Evolutionary conservation across 2,888 invertebrate genomes (phyloP).

Genomic region (Microchrysa polita): DNA sequence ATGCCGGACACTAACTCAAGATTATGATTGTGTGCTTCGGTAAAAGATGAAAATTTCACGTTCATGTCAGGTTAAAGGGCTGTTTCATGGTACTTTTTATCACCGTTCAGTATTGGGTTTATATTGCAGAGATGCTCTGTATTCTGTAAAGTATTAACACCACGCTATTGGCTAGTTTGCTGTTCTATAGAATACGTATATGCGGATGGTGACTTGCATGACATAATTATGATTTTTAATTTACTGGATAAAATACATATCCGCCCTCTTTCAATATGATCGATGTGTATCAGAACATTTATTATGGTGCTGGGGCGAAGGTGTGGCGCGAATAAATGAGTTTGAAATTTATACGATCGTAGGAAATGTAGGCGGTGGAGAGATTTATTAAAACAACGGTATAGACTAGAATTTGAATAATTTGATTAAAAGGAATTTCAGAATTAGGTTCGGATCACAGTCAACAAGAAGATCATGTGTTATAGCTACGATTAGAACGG

Average conservation of each 20-base stretch:
- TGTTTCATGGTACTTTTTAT: background rate
- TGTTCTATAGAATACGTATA: slow-evolving; percentile 23
- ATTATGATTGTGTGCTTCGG: too few relatives aligned
- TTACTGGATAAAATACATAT: slow-evolving; percentile 13
- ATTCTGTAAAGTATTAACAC: background rate
- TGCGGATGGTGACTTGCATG: slow-evolving; percentile 34
- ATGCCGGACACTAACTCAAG: background rate
- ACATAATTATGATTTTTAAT: slow-evolving; percentile 39
- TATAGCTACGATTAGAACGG: too few relatives aligned
- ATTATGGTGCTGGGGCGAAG: background rate
- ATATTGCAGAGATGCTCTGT: background rate
- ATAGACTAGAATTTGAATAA: slow-evolving; percentile 24
- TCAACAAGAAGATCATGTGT: background rate
- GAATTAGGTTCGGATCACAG: background rate
- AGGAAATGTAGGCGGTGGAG: slow-evolving; percentile 4
- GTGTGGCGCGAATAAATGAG: slow-evolving; percentile 26
- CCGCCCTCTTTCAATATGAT: background rate
- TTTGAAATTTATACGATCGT: background rate
- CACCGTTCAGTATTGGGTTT: too few relatives aligned
- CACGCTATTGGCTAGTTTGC: slow-evolving; percentile 1
- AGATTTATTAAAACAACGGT: slow-evolving; percentile 32
- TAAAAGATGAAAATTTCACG: slow-evolving; percentile 7
- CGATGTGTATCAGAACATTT: background rate
- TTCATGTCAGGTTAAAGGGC: slow-evolving; percentile 24
- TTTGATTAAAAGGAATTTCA: background rate